Percentiles rank a stretch among this genome's conserved stretches.
phyloP scores from a whole-genome alignment of 2,797 vertebrate species.

The Hippopotamyrus pictus region DNA sequence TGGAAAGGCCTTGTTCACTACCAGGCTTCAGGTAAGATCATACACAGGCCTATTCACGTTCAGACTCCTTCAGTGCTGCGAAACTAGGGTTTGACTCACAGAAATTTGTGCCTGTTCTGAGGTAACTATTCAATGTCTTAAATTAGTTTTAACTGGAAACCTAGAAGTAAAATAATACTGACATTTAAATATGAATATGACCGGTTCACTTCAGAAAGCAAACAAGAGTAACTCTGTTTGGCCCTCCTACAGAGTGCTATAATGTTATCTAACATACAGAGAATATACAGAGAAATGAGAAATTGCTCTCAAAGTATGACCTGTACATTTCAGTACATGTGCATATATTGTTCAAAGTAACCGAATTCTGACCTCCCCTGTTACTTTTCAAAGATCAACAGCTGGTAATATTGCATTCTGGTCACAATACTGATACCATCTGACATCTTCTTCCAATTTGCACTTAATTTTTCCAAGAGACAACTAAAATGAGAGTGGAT shows the following conservation, averaged over 20 bases:
- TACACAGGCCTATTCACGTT: background rate
- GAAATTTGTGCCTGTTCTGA: background rate
- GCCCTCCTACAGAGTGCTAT: background rate
- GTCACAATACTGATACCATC: background rate
- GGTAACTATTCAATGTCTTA: background rate
- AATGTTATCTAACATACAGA: background rate
- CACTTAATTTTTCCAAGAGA: background rate
- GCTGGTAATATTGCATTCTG: slow-evolving; percentile 6
- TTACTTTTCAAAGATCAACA: background rate
- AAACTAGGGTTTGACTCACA: background rate
- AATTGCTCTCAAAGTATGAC: background rate
- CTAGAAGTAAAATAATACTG: background rate
- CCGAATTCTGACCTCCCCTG: background rate
- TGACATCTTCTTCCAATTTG: slow-evolving; percentile 12
- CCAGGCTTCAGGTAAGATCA: background rate
- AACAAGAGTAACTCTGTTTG: background rate
- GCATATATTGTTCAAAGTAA: background rate
- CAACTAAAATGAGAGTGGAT: background rate
- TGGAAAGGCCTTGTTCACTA: slow-evolving; percentile 1
- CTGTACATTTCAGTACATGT: background rate
- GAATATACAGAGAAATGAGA: background rate
- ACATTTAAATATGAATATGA: background rate
- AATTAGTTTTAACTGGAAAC: background rate
- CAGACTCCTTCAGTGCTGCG: background rate
- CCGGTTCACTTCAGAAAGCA: background rate